Evolutionary conservation across 1,140 invertebrate species (phyloP).

Genomic region (Dendroctonus valens): DNA sequence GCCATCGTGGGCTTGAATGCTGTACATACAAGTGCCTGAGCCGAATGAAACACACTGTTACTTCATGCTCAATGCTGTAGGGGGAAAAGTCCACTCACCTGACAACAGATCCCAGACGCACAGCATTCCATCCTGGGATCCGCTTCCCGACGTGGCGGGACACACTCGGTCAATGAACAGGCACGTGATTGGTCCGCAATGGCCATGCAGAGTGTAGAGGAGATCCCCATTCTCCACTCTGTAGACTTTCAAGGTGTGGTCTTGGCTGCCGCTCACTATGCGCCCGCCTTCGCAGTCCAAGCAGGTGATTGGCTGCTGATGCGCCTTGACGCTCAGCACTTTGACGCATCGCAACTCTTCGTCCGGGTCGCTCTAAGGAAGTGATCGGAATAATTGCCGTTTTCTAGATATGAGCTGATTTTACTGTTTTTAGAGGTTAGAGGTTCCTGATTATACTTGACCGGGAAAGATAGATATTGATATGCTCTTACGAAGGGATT

Average conservation of each 20-base stretch:
- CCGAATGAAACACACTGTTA: not conserved
- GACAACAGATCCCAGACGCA: conserved; percentile 94
- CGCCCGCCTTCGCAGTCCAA: conserved; percentile 82
- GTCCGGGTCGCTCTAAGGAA: conserved; percentile 27
- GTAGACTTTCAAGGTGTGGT: conserved; percentile 85
- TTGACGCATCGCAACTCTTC: conserved; percentile 71
- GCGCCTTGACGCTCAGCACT: conserved; percentile 71
- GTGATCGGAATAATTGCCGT: too few relatives aligned
- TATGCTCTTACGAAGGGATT: too few relatives aligned
- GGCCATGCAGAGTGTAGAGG: conserved; percentile 89
- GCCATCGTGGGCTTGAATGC: conserved; percentile 87
- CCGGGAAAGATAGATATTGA: too few relatives aligned
- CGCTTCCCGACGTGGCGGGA: conserved; percentile 83
- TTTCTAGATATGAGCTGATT: too few relatives aligned
- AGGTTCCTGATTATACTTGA: too few relatives aligned
- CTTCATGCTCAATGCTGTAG: not conserved
- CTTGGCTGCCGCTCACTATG: conserved; percentile 87
- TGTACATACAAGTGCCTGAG: conserved; percentile 84
- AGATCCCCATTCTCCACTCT: conserved; percentile 75
- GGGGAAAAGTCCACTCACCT: conserved; percentile 55
- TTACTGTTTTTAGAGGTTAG: too few relatives aligned
- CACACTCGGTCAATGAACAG: conserved; percentile 82
- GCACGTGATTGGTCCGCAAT: conserved; percentile 89
- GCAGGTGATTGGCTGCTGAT: conserved; percentile 89
- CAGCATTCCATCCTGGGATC: conserved; percentile 88